Conservation (phyloP, 2,113 vertebrate genomes). For the Oophaga pumilio region DNA sequence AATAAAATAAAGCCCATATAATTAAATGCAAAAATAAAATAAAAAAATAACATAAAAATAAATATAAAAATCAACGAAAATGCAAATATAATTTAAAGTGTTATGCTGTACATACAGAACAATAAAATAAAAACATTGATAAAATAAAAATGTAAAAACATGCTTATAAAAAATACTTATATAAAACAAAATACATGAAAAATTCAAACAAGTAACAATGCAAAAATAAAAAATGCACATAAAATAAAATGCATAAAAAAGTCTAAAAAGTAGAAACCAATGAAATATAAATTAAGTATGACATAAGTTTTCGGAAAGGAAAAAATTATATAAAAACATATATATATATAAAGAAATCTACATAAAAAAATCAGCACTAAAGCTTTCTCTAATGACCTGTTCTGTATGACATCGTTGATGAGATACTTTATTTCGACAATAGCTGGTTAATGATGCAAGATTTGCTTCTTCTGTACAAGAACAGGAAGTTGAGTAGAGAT, state of each 20-base stretch:
- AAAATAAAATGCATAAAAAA: neutral
- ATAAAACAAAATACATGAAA: neutral
- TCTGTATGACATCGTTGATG: neutral
- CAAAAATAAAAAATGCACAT: neutral
- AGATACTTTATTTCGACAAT: neutral
- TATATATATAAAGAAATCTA: neutral
- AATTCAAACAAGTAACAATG: neutral
- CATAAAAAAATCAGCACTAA: neutral
- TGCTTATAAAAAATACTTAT: neutral
- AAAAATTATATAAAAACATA: no score
- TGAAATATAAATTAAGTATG: neutral
- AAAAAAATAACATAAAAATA: no score
- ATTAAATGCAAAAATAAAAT: no score
- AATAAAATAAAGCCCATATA: no score
- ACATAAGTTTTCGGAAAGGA: neutral
- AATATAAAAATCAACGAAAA: no score
- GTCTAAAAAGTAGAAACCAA: no score
- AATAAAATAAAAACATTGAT: no score
- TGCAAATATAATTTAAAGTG: no score
- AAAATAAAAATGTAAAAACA: neutral
- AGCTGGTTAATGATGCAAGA: neutral
- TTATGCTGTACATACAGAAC: no score
- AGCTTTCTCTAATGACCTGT: neutral
- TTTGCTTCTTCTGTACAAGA: neutral
- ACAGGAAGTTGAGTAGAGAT: slow-evolving; percentile 9